Evolutionary conservation across 2,797 vertebrate species (phyloP), one percentile per base, ranked within the genome.

Genomic region (Myiotriccus ornatus): DNA sequence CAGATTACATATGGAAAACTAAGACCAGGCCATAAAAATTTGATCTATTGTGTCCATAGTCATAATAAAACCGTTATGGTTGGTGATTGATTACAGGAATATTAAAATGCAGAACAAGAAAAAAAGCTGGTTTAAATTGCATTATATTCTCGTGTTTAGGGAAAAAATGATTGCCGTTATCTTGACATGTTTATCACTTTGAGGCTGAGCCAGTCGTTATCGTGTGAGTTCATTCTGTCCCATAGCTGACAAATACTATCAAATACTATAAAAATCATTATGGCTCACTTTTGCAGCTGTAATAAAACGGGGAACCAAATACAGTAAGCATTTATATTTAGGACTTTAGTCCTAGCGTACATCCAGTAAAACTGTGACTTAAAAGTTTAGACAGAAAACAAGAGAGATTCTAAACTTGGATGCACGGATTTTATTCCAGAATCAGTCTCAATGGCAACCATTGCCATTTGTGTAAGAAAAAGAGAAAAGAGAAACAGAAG

Each of bases 151-250:
- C 0, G 0, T 85, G 55, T 75, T 87, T 60, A 68, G 84, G 74
- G 24, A 8, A 62, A 84, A 89, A 90, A 77, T 82, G n/a, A 90
- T 94, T 94, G 75, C 88, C 2, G 67, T 96, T 96, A 97, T 96
- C 95, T 93, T 89, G 95, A 96, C 94, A 94, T 92, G 49, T 97
- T 97, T 97, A 95, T 96, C 93, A 92, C 95, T 90, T 90, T 94
- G 93, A 93, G 90, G 60, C 80, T 93, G 68, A 96, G 93, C 93
- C 95, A 96, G 77, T 87, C 0, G 1, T 92, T 96, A 96, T 91
- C 13, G 1, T 94, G 68, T 55, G 84, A 95, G 95, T 93, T 97
- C 95, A 89, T 93, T 89, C 81, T 17, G 90, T 94, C 93, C 95
- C 96, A 80, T 76, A 87, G 93, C 95, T 96, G 96, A 97, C 90